Base-by-base conservation (phyloP, 2,797 vertebrate genomes). In the Moxostoma hubbsi region DNA sequence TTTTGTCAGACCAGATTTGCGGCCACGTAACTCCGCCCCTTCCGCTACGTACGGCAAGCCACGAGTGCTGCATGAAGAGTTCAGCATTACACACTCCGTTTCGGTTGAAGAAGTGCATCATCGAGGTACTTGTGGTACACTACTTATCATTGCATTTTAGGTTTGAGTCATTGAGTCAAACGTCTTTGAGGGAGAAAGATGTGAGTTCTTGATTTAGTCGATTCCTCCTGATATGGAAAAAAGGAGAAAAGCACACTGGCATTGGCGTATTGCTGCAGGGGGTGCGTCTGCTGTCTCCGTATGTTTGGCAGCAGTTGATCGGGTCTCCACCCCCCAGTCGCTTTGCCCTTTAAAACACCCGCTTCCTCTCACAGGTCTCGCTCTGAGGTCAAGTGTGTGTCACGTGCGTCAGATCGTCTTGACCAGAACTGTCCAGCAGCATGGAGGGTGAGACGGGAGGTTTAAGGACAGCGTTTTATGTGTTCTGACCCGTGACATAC, bases 281-380 rank as follows among this genome's bases (percentile, higher is more conserved):
- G 49, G 49, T 49, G 63, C 4, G 18, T 77, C 55, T 77, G 10
- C 18, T 16, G 71, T 58, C 8, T 7, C 51, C 15, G 66, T 18
- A 5, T 15, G 10, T 69, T 16, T 49, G 43, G 24, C 73, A 45
- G 49, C 3, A 5, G 51, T 75, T 75, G n/a, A 75, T 51, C 55
- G 7, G 51, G 10, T 10, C n/a, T 75, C 73, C 50, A 75, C 55
- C 18, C 13, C 8, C 24, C 58, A 2, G 58, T 62, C 71, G 57
- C 4, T 3, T 13, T 73, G 70, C 68, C 70, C 68, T 71, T 73
- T 79, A 65, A 79, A 72, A 79, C 68, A 78, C 76, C 58, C 59
- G 68, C 77, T 73, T 77, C n/a, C 75, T 53, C 49, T 69, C 75
- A 69, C 47, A 12, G 15, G 45, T 24, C 15, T 59, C 16, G 6